Base-by-base conservation (phyloP, 2,113 vertebrate genomes). In the Limanda limanda region DNA sequence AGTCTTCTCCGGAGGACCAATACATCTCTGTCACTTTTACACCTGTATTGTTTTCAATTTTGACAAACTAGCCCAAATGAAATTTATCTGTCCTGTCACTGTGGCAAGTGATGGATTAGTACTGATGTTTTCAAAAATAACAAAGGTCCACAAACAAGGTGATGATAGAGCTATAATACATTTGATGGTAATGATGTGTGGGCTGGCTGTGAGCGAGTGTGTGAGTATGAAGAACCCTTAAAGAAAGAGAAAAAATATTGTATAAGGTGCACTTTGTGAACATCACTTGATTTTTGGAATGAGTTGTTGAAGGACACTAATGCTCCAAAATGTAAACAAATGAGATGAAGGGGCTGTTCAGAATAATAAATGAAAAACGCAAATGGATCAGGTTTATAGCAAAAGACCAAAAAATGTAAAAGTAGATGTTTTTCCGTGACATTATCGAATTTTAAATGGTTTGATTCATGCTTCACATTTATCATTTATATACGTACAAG, bases 21-120 rank as follows among this genome's bases (percentile, higher is more conserved):
- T 84, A 70, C 64, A 31, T 81, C 83, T 86, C 52, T 76, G 68
- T 84, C 83, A 73, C 25, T 74, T 76, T 15, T 52, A 61, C 77
- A 67, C 61, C 71, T 76, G 68, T 62, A 24, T n/a, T 18, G 54
- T 24, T 68, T 71, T 75, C 61, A 73, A 47, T 71, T 72, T 1
- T 76, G 69, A 79, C 61, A 85, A 63, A 61, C 27, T 25, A 42
- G 54, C 35, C 3, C 1, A 47, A 57, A 76, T 69, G 45, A 58
- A 77, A 83, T 78, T 24, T 40, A 79, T 85, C 63, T 54, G 72
- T 66, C 25, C 45, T 60, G 68, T 84, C 78, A 56, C 24, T 1
- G 31, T 20, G 40, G 51, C n/a, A 13, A 47, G 21, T 80, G 86
- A 85, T 82, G 69, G 67, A 85, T 87, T 75, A 67, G 64, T 3